phyloP scores from a whole-genome alignment of 23 tunicate species.

The Trididemnum nubilum region DNA sequence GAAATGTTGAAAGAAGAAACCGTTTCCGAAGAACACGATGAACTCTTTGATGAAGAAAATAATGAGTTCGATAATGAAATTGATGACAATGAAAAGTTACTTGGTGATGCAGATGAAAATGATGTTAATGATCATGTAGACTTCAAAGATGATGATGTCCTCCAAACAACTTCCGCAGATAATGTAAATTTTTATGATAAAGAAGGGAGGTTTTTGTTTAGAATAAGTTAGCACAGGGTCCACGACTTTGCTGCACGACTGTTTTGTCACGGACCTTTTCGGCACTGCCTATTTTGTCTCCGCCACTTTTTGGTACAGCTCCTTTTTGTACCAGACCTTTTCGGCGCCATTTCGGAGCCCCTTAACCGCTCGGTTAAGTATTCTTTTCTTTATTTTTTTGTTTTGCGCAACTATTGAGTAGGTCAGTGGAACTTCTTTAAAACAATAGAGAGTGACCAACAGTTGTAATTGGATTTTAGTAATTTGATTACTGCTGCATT shows the following conservation, averaged over 20 bases:
- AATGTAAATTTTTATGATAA: constrained; percentile 3
- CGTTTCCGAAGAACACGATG: constrained; percentile 17
- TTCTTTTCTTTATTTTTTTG: too few species aligned
- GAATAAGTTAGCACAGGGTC: not conserved
- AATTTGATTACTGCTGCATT: too few species aligned
- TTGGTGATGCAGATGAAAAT: constrained; percentile 25
- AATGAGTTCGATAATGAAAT: constrained; percentile 16
- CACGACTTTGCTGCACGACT: constrained; percentile 28
- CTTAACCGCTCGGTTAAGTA: too few species aligned
- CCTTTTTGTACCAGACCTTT: too few species aligned
- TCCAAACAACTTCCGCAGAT: constrained; percentile 18
- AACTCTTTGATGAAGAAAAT: constrained; percentile 35
- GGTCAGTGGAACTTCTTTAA: too few species aligned
- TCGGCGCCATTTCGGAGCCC: too few species aligned
- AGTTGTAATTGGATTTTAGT: too few species aligned
- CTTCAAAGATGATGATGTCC: constrained; percentile 13
- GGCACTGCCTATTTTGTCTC: too few species aligned
- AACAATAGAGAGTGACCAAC: too few species aligned
- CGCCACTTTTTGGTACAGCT: too few species aligned
- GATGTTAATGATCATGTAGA: constrained; percentile 20
- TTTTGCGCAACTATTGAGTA: too few species aligned
- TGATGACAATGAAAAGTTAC: constrained; percentile 30
- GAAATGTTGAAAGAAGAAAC: constrained; percentile 11
- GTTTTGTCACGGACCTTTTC: too few species aligned
- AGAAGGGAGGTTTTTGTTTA: not conserved